Percentiles rank a stretch among this genome's conserved stretches.
These are phyloP conservation scores for Serranus cabrilla DNA, from an alignment of 2,797 vertebrate species.

Conservation along the genomic window DNA sequence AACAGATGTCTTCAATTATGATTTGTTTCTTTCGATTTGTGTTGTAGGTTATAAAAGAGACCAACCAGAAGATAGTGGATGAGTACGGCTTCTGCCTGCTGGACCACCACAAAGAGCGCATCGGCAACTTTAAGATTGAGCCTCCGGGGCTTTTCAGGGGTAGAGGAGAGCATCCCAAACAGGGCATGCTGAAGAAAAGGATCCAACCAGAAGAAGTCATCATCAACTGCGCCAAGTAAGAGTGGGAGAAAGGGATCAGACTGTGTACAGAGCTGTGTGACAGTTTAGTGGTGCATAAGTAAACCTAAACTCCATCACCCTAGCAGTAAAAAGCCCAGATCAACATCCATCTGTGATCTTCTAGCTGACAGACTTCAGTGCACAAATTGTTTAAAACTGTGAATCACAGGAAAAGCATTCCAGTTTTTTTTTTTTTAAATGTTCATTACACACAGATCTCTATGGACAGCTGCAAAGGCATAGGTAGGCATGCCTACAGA, in stretches of 20 bases:
- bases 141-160: constrained; percentile 83
- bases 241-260: not conserved
- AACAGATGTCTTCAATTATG: not conserved
- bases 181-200: constrained; percentile 86
- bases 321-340: not conserved
- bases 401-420: not conserved
- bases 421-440: not conserved
- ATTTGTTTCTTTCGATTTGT: not conserved
- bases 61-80: constrained; percentile 82
- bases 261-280: not conserved
- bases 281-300: not conserved
- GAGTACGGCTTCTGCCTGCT: constrained; percentile 85
- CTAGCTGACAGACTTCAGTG: not conserved
- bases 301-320: not conserved
- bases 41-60: constrained; percentile 76
- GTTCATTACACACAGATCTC: not conserved
- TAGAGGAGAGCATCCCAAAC: constrained; percentile 84
- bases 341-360: not conserved
- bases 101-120: constrained; percentile 81
- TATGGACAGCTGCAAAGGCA: constrained; percentile 5
- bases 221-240: constrained; percentile 83
- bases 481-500: not conserved
- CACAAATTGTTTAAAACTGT: not conserved
- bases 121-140: constrained; percentile 85
- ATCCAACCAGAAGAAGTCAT: constrained; percentile 84